Percentiles rank a stretch among this genome's conserved stretches.
Evolutionary conservation across 92 coral and sea anemone genomes (phyloP).

Genomic region (Phenganax marumi): DNA sequence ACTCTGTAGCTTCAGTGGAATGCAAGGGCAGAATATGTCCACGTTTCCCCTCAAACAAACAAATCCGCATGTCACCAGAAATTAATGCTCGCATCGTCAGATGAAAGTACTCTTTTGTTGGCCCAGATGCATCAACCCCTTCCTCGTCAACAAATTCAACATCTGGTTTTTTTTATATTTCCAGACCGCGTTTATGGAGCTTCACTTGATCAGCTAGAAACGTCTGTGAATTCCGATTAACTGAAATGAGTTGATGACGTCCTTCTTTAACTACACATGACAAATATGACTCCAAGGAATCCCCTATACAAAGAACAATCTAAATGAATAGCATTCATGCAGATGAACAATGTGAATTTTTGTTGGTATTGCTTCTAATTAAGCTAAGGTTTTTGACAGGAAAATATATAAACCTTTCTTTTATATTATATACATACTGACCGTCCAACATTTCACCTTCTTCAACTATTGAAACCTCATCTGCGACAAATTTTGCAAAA

Average conservation of each 20-base stretch:
- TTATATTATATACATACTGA: too few relatives aligned
- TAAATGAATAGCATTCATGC: too few relatives aligned
- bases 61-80: not conserved
- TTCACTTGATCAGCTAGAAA: slow-evolving; percentile 49
- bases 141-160: not conserved
- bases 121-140: not conserved
- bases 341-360: too few relatives aligned
- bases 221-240: slow-evolving; percentile 43
- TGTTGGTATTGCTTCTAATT: too few relatives aligned
- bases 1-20: not conserved
- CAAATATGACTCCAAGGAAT: not conserved
- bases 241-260: slow-evolving; percentile 36
- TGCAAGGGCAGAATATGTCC: not conserved
- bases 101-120: not conserved
- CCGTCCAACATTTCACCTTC: too few relatives aligned
- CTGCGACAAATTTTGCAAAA: too few relatives aligned
- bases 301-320: not conserved
- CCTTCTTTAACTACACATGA: not conserved
- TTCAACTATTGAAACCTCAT: too few relatives aligned
- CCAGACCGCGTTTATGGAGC: slow-evolving; percentile 47
- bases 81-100: not conserved
- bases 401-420: too few relatives aligned
- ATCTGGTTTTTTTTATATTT: not conserved
- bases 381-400: too few relatives aligned
- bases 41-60: not conserved